phyloP scores from a whole-genome alignment of 2,113 vertebrate genomes.

The Hiodon tergisus region DNA sequence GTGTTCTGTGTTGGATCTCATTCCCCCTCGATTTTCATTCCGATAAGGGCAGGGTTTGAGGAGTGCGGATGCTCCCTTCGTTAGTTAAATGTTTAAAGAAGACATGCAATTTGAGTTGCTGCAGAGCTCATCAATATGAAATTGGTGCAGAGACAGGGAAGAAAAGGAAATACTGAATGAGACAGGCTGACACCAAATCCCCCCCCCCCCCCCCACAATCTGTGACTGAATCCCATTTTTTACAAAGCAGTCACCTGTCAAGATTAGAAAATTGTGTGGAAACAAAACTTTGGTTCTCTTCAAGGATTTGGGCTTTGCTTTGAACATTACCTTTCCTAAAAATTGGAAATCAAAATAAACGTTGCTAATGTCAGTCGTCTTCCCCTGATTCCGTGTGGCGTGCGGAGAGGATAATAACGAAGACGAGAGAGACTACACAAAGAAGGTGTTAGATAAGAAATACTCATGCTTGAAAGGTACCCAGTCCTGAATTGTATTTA shows the following conservation, averaged over 20 bases:
- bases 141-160: slow-evolving; percentile 51
- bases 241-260: slow-evolving; percentile 35
- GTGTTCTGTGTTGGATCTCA: slow-evolving; percentile 41
- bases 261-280: slow-evolving; percentile 36
- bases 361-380: slow-evolving; percentile 14
- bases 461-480: slow-evolving; percentile 13
- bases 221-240: slow-evolving; percentile 50
- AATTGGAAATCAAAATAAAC: slow-evolving; percentile 24
- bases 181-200: slow-evolving; percentile 55
- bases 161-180: slow-evolving; percentile 45
- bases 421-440: slow-evolving; percentile 20
- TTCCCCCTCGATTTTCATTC: slow-evolving; percentile 43
- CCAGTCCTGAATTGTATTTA: slow-evolving; percentile 14
- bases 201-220: slow-evolving; percentile 34
- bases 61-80: slow-evolving; percentile 65
- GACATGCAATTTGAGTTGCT: slow-evolving; percentile 63
- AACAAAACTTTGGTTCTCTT: slow-evolving; percentile 36
- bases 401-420: slow-evolving; percentile 25
- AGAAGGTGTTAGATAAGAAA: slow-evolving; percentile 23
- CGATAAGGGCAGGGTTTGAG: slow-evolving; percentile 58
- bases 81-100: slow-evolving; percentile 69
- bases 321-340: slow-evolving; percentile 18
- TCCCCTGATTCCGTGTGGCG: slow-evolving; percentile 15
- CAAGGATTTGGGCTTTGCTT: slow-evolving; percentile 32
- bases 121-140: slow-evolving; percentile 72